Evolutionary conservation across 1,140 invertebrate genomes (phyloP), one percentile per base, ranked within the genome.

Genomic region (Capitella teleta): DNA sequence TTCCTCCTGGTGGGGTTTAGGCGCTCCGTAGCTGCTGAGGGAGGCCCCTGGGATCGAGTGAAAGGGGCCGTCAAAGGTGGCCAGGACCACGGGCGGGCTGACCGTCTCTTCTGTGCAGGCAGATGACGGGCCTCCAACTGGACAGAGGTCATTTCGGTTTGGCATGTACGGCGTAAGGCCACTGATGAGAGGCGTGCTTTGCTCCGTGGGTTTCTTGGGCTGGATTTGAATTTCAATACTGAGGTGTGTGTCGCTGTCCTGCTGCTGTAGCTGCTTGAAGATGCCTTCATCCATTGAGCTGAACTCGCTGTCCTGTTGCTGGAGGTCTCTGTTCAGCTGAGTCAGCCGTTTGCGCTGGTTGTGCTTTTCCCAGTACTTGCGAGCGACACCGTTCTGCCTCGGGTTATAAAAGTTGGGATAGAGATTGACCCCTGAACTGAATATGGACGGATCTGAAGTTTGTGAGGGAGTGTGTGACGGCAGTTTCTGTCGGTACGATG

Each of bases 331-430:
- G 16, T 61, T 62, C 37, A 65, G 53, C 51, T 65, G 63, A 42
- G 60, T 66, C 42, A 67, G 56, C 25, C 65, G 57, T 57, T 82
- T 80, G 54, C 86, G 76, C 44, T 83, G 77, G 21, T 82, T 78
- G 63, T 90, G 86, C 61, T 87, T 89, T 53, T 87, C 85, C 66
- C 92, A 92, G 68, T 91, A 92, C 60, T 87, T 89, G 53, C 86
- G 79, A 0, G 89, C 88, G 1, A 90, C 86, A 14, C 86, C 87
- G 65, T 86, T 91, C 67, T 94, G 89, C 61, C 86, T 84, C 0
- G 87, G 86, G 74, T 94, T 91, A 61, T 92, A 92, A 68, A 92
- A 94, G 67, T n/a, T n/a, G n/a, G n/a, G n/a, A n/a, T n/a, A n/a
- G n/a, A 86, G 79, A 58, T 63, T 5, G 66, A 50, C 6, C 32